Evolutionary conservation across 2,797 vertebrate species (phyloP).

Genomic region (Holocentrus rufus): DNA sequence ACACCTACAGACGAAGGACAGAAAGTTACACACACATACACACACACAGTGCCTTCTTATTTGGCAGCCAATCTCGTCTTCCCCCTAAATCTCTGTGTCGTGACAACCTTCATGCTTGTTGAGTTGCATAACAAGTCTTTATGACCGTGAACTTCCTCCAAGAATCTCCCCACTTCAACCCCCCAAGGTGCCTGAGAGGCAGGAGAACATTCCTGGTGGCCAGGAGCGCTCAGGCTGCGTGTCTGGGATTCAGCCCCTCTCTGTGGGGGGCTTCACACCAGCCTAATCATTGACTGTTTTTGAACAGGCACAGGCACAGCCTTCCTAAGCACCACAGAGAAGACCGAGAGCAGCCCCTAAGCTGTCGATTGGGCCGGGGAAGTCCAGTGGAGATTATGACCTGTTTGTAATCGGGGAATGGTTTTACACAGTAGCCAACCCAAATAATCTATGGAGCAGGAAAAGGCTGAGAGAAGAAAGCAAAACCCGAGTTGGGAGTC

Average conservation of each 20-base stretch:
- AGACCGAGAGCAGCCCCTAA: not conserved
- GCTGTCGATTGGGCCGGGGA: no score
- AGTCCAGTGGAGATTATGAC: conserved; percentile 19
- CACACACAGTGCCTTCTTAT: not conserved
- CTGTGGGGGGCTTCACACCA: conserved; percentile 27
- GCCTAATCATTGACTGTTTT: conserved; percentile 44
- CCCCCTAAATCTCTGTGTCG: conserved; percentile 17
- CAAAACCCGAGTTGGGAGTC: not conserved
- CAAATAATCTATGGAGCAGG: not conserved
- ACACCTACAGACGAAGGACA: not conserved
- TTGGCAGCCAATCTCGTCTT: conserved; percentile 1
- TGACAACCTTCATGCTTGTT: conserved; percentile 2
- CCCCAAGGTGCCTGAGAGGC: conserved; percentile 32
- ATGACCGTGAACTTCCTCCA: conserved; percentile 29
- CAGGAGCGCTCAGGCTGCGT: conserved; percentile 19
- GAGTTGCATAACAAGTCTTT: conserved; percentile 46
- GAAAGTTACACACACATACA: not conserved
- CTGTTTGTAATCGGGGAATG: not conserved
- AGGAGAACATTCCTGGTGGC: conserved; percentile 53
- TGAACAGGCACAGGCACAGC: conserved; percentile 19
- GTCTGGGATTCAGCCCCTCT: conserved; percentile 37
- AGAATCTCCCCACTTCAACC: conserved; percentile 2
- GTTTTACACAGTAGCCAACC: conserved; percentile 12
- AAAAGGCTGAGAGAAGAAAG: not conserved
- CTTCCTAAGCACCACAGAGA: no score